phyloP scores from a whole-genome alignment of 2,113 vertebrate species.

The Dromas ardeola region DNA sequence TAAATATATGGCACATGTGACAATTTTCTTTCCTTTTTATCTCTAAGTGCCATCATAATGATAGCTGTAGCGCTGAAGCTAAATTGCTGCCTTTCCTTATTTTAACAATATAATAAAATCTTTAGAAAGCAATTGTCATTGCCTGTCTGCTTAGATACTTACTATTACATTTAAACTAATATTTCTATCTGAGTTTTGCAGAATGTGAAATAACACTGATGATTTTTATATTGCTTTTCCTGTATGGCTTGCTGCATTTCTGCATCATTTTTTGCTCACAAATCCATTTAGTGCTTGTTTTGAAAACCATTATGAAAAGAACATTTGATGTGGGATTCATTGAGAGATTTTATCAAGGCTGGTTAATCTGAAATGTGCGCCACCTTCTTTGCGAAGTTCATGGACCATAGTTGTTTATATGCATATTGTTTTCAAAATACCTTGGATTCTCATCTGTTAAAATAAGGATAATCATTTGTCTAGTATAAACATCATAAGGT shows the following conservation, averaged over 20 bases:
- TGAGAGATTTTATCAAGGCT: not conserved
- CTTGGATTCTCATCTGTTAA: not conserved
- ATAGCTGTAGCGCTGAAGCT: not conserved
- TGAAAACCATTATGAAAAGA: not conserved
- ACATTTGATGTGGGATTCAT: not conserved
- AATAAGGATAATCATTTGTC: not conserved
- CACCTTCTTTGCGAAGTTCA: not conserved
- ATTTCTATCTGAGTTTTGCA: slow-evolving; percentile 5
- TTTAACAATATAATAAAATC: slow-evolving; percentile 27
- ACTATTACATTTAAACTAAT: not conserved
- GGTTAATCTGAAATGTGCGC: not conserved
- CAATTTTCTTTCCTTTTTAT: slow-evolving; percentile 32
- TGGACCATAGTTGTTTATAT: not conserved
- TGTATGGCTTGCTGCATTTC: slow-evolving; percentile 5
- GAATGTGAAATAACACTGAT: not conserved
- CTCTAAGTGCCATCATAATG: not conserved
- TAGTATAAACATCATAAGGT: not conserved
- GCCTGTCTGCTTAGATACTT: slow-evolving; percentile 12
- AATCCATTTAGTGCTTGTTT: slow-evolving; percentile 13
- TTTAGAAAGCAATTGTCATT: not conserved
- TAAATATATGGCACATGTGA: not conserved
- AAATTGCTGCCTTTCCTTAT: not conserved
- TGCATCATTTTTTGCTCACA: not conserved
- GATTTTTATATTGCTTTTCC: not conserved
- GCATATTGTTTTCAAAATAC: not conserved